Conservation (phyloP, 2,113 vertebrate species). For the Scolopax mira region DNA sequence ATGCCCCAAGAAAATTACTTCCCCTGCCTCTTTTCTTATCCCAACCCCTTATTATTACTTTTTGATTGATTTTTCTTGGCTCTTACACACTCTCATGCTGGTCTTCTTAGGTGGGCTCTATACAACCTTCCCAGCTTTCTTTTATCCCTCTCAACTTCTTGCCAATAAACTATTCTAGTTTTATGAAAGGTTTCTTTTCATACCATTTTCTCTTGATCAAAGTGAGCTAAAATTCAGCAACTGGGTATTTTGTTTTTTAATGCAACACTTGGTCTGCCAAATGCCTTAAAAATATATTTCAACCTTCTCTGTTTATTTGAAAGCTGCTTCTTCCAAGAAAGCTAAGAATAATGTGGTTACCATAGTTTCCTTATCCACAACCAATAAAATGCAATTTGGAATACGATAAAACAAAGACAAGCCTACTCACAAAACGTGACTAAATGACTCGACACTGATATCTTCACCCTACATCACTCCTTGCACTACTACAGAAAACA, state of each 20-base stretch:
- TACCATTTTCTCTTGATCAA: constrained; percentile 7
- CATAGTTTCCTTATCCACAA: constrained; percentile 39
- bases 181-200: constrained; percentile 46
- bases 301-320: constrained; percentile 29
- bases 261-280: constrained; percentile 24
- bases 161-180: constrained; percentile 18
- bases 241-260: constrained; percentile 2
- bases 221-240: neutral
- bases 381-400: constrained; percentile 7
- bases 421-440: neutral
- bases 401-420: neutral
- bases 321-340: constrained; percentile 13
- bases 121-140: constrained; percentile 21
- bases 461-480: neutral
- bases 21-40: neutral
- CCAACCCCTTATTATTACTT: constrained; percentile 27
- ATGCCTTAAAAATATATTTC: constrained; percentile 34
- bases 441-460: neutral
- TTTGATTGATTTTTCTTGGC: constrained; percentile 55
- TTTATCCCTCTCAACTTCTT: neutral
- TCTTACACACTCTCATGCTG: neutral
- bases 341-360: constrained; percentile 40
- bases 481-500: neutral
- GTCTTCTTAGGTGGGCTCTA: constrained; percentile 49
- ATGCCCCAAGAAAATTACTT: constrained; percentile 19